Percentiles rank a stretch among this genome's conserved stretches.
Evolutionary conservation across 2,797 vertebrate species (phyloP).

Genomic region (Pelodytes ibericus): DNA sequence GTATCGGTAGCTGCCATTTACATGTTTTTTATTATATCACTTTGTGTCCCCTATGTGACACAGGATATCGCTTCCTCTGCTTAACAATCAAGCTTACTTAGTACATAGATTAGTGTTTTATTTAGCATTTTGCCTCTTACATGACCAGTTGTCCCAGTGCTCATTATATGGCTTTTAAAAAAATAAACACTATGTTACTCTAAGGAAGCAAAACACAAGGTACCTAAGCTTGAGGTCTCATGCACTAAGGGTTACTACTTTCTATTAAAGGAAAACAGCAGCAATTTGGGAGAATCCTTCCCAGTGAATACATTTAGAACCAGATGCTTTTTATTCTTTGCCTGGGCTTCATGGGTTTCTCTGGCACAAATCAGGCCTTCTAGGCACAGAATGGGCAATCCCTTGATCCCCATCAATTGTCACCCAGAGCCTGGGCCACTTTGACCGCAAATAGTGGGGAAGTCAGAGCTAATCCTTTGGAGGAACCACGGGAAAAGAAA

Average conservation of each 20-base stretch:
- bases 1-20: no score
- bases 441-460: slow-evolving; percentile 94
- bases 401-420: slow-evolving; percentile 98
- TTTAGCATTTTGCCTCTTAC: slow-evolving; percentile 1
- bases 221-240: slow-evolving; percentile 66
- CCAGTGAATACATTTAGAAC: slow-evolving; percentile 84
- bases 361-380: slow-evolving; percentile 82
- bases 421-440: slow-evolving; percentile 92
- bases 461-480: slow-evolving; percentile 99
- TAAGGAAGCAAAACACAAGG: neutral
- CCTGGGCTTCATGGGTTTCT: slow-evolving; percentile 85
- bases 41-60: neutral
- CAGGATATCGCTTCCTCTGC: neutral
- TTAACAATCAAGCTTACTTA: neutral
- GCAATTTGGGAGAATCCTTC: slow-evolving; percentile 79
- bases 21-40: neutral
- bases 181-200: neutral
- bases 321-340: slow-evolving; percentile 78
- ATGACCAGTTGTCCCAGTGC: neutral
- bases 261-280: slow-evolving; percentile 79
- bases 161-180: neutral
- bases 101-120: neutral
- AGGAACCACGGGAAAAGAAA: slow-evolving; percentile 99
- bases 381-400: slow-evolving; percentile 87
- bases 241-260: slow-evolving; percentile 82